phyloP scores from a whole-genome alignment of 2,113 vertebrate genomes.

The Lagopus muta region DNA sequence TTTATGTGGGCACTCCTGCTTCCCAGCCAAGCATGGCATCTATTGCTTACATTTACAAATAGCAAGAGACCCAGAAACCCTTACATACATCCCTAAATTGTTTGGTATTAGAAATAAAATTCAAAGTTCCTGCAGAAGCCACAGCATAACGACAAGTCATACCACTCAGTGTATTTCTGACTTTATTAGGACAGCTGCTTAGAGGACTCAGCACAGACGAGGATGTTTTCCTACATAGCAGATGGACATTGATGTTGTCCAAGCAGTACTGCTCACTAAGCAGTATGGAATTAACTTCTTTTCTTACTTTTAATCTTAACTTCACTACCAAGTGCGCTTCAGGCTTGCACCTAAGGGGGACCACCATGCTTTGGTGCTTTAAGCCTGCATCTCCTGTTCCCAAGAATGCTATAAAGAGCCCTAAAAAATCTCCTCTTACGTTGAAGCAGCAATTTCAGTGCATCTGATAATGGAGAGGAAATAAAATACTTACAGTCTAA shows the following conservation, averaged over 20 bases:
- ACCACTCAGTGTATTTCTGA: not conserved
- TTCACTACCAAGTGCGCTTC: fast-evolving
- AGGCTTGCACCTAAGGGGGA: not conserved
- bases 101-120: not conserved
- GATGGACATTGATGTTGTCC: not conserved
- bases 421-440: fast-evolving
- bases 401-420: not conserved
- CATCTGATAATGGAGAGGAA: not conserved
- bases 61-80: not conserved
- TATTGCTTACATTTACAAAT: not conserved
- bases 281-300: not conserved
- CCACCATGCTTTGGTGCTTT: not conserved
- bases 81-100: not conserved
- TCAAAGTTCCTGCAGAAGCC: not conserved
- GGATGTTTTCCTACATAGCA: not conserved
- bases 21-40: not conserved
- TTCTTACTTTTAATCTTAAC: not conserved
- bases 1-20: constrained; percentile 16
- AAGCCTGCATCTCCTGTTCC: not conserved
- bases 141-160: not conserved
- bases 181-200: not conserved
- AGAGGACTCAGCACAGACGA: not conserved
- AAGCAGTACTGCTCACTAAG: not conserved
- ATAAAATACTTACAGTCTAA: not conserved
- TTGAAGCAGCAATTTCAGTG: not conserved